Percentiles rank a stretch among this genome's conserved stretches.
These are phyloP conservation scores for Ceratosolen fusciceps DNA, from an alignment of 1,140 invertebrate genomes.

Conservation along the genomic window DNA sequence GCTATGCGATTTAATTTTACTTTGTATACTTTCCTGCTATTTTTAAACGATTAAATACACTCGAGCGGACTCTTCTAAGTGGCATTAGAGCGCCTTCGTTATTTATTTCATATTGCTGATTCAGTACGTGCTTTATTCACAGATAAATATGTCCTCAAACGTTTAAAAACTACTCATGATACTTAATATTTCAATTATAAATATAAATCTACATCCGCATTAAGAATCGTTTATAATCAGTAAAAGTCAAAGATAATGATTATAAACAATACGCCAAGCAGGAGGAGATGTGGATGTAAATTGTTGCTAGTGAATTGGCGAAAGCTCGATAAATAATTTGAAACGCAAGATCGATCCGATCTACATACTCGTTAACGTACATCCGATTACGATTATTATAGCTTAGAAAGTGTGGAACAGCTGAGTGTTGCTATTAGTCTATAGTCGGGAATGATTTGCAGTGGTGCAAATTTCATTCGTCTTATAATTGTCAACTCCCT, in stretches of 20 bases:
- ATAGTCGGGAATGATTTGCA: background rate
- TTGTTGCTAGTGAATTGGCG: too few relatives aligned
- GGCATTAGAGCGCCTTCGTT: too few relatives aligned
- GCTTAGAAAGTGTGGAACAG: background rate
- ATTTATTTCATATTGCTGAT: background rate
- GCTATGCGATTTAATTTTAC: too few relatives aligned
- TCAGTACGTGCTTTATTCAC: background rate
- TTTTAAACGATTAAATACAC: too few relatives aligned
- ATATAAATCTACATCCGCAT: background rate
- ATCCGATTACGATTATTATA: background rate
- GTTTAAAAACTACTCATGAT: background rate
- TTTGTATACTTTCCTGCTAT: too few relatives aligned
- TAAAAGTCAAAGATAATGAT: background rate
- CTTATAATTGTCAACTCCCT: constrained; percentile 17
- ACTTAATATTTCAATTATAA: background rate
- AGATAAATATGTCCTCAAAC: background rate
- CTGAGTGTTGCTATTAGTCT: background rate
- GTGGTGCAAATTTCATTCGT: background rate
- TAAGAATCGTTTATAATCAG: background rate
- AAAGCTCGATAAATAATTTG: background rate
- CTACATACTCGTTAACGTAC: background rate
- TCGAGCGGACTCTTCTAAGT: too few relatives aligned
- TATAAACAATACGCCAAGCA: background rate
- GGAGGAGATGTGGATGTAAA: too few relatives aligned
- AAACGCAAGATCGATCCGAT: background rate